Evolutionary conservation across 2,113 vertebrate species (phyloP).

Genomic region (Ictalurus punctatus): DNA sequence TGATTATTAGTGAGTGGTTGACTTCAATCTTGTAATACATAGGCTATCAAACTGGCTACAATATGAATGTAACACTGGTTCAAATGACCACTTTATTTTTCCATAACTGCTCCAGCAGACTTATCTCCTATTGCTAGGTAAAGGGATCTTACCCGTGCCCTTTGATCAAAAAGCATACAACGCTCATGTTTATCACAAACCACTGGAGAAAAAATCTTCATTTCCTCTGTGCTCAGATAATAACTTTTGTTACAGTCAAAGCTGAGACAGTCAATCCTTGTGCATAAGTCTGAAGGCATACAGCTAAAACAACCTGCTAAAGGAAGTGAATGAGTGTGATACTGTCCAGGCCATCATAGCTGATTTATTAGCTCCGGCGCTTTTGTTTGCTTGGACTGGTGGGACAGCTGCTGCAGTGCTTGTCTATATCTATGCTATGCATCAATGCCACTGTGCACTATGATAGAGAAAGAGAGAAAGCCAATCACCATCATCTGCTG

Average conservation of each 20-base stretch:
- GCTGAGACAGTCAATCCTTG: slow-evolving; percentile 26
- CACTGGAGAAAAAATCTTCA: slow-evolving; percentile 41
- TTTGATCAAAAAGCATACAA: slow-evolving; percentile 27
- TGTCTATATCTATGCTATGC: slow-evolving; percentile 69
- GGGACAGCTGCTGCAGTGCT: slow-evolving; percentile 76
- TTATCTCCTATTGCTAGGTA: background rate
- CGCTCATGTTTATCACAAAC: slow-evolving; percentile 17
- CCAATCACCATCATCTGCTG: slow-evolving; percentile 68
- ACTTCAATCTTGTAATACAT: background rate
- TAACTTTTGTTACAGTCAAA: slow-evolving; percentile 47
- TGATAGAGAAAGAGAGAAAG: slow-evolving; percentile 49
- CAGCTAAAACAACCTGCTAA: slow-evolving; percentile 27
- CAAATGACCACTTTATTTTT: background rate
- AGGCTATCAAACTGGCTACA: background rate
- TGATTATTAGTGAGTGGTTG: background rate
- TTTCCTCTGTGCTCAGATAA: slow-evolving; percentile 45
- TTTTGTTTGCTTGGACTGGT: slow-evolving; percentile 54
- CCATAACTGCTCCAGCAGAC: background rate
- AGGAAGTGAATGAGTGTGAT: slow-evolving; percentile 38
- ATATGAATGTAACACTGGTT: background rate
- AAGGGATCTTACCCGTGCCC: background rate
- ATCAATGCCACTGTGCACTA: slow-evolving; percentile 64
- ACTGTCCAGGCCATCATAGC: slow-evolving; percentile 60
- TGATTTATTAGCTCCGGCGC: slow-evolving; percentile 77
- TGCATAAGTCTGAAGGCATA: slow-evolving; percentile 26